Percentiles rank a stretch among this genome's conserved stretches.
These are phyloP conservation scores for Lophius americanus DNA, from an alignment of 2,797 vertebrate species.

Conservation along the genomic window DNA sequence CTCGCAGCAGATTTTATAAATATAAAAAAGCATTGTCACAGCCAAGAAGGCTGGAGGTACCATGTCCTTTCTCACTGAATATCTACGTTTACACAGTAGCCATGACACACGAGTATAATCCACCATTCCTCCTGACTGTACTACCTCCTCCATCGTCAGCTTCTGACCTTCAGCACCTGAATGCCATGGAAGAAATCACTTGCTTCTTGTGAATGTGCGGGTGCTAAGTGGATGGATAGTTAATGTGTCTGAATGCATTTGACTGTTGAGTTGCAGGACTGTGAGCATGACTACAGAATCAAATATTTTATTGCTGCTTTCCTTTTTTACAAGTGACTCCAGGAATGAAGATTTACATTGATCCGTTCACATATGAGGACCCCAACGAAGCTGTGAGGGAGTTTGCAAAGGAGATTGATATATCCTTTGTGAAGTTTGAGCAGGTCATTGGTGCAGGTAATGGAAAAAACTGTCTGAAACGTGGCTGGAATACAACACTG, in stretches of 20 bases:
- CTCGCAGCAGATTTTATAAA: slow-evolving; percentile 64
- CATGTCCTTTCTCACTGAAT: slow-evolving; percentile 58
- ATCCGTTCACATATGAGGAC: slow-evolving; percentile 99
- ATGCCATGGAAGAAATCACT: slow-evolving; percentile 37
- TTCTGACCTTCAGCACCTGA: slow-evolving; percentile 39
- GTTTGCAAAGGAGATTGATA: slow-evolving; percentile 99
- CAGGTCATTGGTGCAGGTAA: slow-evolving; percentile 99
- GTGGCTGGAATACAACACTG: slow-evolving; percentile 31
- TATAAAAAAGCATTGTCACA: slow-evolving; percentile 57
- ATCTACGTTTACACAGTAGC: slow-evolving; percentile 29
- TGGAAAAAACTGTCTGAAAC: slow-evolving; percentile 53
- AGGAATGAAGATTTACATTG: slow-evolving; percentile 99
- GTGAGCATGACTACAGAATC: slow-evolving; percentile 36
- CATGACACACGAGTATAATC: slow-evolving; percentile 37
- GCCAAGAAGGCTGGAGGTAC: slow-evolving; percentile 33
- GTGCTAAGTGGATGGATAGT: slow-evolving; percentile 47
- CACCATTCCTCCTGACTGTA: slow-evolving; percentile 46
- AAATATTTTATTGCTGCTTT: slow-evolving; percentile 72
- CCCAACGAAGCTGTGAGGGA: slow-evolving; percentile 98
- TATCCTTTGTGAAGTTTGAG: slow-evolving; percentile 98
- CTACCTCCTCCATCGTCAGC: slow-evolving; percentile 26
- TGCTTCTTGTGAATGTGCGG: slow-evolving; percentile 31
- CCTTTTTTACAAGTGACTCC: slow-evolving; percentile 91
- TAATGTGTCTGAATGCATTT: slow-evolving; percentile 33
- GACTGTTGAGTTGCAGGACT: slow-evolving; percentile 12